Evolutionary conservation across 2,113 vertebrate genomes (phyloP), one percentile per base, ranked within the genome.

Genomic region (Eubucco bourcierii): DNA sequence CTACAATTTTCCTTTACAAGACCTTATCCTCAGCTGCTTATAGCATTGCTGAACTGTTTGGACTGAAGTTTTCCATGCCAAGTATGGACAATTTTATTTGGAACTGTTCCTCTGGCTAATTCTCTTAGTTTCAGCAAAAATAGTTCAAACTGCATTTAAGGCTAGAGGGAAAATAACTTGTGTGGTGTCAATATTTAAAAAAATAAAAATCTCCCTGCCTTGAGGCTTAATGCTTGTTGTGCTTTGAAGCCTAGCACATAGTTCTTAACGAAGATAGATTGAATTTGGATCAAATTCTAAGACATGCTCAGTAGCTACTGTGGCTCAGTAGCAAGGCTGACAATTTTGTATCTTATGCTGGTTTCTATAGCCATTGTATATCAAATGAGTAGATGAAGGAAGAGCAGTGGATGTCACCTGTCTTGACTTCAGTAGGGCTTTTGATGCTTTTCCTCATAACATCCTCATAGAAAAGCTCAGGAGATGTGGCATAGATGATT

Each of bases 1-100:
- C 47, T 90, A 37, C 53, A 71, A 3, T 89, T 91, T 91, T 92
- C 58, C 3, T 92, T 80, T 73, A 55, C 23, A 37, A 86, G 93
- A 55, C 44, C 65, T 80, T 94, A 15, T 88, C 89, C 84, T 91
- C 56, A 83, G 65, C 76, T 91, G 84, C 89, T 72, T 87, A 34
- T 76, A 87, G 14, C 68, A 31, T 74, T 94, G 87, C 87, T 92
- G 25, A 80, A 66, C 74, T 75, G 64, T 92, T 94, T 87, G 75
- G 44, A 63, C 64, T 87, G 72, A 91, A 94, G 89, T 94, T 96
- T 96, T 96, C 94, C 93, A 94, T 91, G 95, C 94, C 93, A 92
- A 96, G 96, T 96, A 94, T 88, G 93, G 95, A 94, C 82, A 71
- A 59, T 60, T 92, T 89, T 84, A 60, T 84, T 92, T 94, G 81